Evolutionary conservation across 1,140 invertebrate genomes (phyloP), one percentile per base, ranked within the genome.

Genomic region (Drosophila mayri): DNA sequence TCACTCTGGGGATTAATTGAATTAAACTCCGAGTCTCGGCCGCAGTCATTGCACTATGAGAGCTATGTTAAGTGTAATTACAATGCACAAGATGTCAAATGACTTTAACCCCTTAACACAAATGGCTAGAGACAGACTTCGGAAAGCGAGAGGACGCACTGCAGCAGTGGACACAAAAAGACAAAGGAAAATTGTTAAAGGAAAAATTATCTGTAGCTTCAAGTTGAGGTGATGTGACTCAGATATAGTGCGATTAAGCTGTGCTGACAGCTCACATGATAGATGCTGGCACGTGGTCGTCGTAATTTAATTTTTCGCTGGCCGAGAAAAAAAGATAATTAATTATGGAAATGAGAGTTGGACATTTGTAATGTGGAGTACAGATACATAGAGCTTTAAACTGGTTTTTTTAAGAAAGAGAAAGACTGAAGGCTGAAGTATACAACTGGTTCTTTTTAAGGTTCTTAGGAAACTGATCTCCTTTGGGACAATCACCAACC

Each of bases 31-130:
- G 35, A 38, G 65, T 47, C 59, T 30, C 32, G 55, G 62, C 38
- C 44, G 32, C 44, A 72, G 70, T 61, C 64, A 46, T 43, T 52
- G 49, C 37, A 59, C 38, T 76, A 72, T 76, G 72, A 74, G 60
- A 72, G 52, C 66, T 59, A 43, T 72, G 18, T 88, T 68, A 74
- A 63, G 49, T 58, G 64, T 79, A 88, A 86, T 87, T 87, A 72
- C 67, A 77, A 74, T 71, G 64, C 80, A 70, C 79, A 80, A 74
- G 76, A 79, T 87, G 84, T 87, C 76, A 87, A 88, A 80, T 84
- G 67, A 64, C 54, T 80, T 88, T 77, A 83, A 87, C 83, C 83
- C 83, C 84, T 80, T 87, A 52, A 63, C 76, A 73, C 76, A 59
- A 70, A 88, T 76, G 62, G 61, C 43, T 0, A 47, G n/a, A 58